Percentiles rank a stretch among this genome's conserved stretches.
Conservation (phyloP, 1,140 invertebrate species). For the Drosophila equinoxialis region DNA sequence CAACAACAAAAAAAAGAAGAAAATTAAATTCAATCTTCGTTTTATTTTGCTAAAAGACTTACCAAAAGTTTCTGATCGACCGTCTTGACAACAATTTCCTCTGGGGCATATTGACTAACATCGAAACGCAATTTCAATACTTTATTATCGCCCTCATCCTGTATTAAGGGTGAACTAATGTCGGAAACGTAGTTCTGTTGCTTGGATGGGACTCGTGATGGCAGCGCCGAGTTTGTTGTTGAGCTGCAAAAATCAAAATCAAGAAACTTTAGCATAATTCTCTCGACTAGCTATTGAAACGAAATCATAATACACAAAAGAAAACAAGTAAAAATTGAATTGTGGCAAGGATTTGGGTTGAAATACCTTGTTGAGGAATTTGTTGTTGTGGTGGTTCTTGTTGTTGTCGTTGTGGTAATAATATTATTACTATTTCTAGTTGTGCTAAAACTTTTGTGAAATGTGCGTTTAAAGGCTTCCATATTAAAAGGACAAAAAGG, state of each 20-base stretch:
- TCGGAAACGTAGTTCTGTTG: constrained; percentile 84
- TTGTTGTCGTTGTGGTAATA: constrained; percentile 27
- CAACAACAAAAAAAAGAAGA: constrained; percentile 47
- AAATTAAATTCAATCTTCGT: background rate
- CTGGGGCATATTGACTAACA: constrained; percentile 96
- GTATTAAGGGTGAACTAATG: constrained; percentile 95
- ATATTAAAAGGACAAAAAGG: constrained; percentile 33
- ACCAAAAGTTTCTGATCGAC: constrained; percentile 98
- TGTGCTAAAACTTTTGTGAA: constrained; percentile 66
- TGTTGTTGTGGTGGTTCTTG: constrained; percentile 41
- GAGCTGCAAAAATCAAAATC: constrained; percentile 83
- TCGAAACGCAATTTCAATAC: constrained; percentile 95
- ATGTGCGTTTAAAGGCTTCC: constrained; percentile 64
- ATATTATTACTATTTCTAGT: constrained; percentile 40
- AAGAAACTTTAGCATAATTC: background rate
- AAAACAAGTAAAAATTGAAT: constrained; percentile 25
- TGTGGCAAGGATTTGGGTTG: background rate
- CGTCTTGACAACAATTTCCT: constrained; percentile 98
- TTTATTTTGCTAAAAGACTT: constrained; percentile 78
- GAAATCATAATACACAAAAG: background rate
- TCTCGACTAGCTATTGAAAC: background rate
- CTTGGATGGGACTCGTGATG: constrained; percentile 72
- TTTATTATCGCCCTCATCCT: constrained; percentile 94
- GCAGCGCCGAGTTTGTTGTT: constrained; percentile 84
- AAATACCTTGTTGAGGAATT: constrained; percentile 26